Evolutionary conservation across 2,113 vertebrate genomes (phyloP), one percentile per base, ranked within the genome.

Genomic region (Ia io): DNA sequence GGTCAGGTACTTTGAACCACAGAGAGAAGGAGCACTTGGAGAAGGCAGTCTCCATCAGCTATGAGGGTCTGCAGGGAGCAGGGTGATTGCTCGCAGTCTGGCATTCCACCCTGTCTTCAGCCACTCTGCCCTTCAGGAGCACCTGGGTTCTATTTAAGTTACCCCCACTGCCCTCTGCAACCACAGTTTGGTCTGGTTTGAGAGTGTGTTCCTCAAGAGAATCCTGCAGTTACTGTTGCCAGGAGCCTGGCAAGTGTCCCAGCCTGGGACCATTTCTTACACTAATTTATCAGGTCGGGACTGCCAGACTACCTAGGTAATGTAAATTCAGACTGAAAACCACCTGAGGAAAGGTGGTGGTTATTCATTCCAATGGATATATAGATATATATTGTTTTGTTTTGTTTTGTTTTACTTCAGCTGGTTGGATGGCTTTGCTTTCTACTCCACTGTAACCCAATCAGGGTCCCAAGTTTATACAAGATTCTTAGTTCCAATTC

Each of bases 311-410:
- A 83, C 25, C 71, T 42, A 78, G 25, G 3, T 71, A 32, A 83
- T 73, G 65, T 47, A 91, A 86, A 96, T 80, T 89, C 61, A 89
- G 42, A 85, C 44, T 73, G 69, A 40, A 89, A 85, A 53, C 16
- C 70, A 86, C 69, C 40, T 63, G 51, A 94, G 44, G 30, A 83
- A 86, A 91, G 49, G 65, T 22, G 18, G 53, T 76, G 37, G 71
- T 84, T 92, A 84, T 69, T 88, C 20, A 80, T 93, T 93, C 44
- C 49, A 23, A 74, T 69, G 17, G 8, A 61, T 20, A 84, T 30
- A 67, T 8, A 61, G 23, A 59, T 59, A 59, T 40, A 18, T 59
- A 40, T 59, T 59, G 47, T 40, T 80, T 40, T 37, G n/a, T 59
- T 44, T 74, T 51, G 56, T 63, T 91, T 91, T 88, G n/a, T 65